These are phyloP conservation scores for Vicugna pacos DNA, from an alignment of 2,113 vertebrate species.

Conservation along the genomic window DNA sequence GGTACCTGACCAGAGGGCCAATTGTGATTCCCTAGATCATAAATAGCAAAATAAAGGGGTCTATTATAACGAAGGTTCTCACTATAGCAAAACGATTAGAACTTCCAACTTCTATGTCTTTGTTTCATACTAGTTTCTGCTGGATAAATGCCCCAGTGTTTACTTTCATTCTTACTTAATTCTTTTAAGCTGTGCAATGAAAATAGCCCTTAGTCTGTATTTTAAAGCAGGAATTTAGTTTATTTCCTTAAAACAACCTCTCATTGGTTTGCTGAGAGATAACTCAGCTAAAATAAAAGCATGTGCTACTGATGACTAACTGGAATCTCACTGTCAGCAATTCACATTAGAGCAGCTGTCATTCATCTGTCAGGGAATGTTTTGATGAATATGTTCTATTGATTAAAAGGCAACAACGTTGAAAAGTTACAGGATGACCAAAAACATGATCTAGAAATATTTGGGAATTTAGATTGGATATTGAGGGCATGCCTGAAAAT, in stretches of 20 bases:
- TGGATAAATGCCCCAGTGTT: neutral
- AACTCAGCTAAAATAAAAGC: conserved; percentile 8
- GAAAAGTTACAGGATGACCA: neutral
- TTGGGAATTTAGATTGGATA: neutral
- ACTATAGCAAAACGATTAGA: neutral
- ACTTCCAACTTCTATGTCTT: neutral
- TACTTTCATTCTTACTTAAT: neutral
- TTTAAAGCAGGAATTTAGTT: neutral
- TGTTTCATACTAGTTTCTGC: neutral
- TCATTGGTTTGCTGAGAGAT: neutral
- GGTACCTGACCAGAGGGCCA: conserved; percentile 94
- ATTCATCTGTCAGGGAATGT: neutral
- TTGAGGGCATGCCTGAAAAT: neutral
- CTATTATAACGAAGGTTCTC: neutral
- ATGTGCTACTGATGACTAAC: neutral
- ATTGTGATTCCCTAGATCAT: conserved; percentile 94
- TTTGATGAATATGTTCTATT: neutral
- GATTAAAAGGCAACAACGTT: neutral
- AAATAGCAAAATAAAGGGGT: conserved; percentile 64
- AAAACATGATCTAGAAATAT: neutral
- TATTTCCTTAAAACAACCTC: neutral
- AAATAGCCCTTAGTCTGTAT: neutral
- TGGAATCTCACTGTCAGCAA: neutral
- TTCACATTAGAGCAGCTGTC: neutral
- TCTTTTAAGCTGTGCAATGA: neutral